Conservation (phyloP, 2,888 invertebrate genomes). For the Geotrupes spiniger region DNA sequence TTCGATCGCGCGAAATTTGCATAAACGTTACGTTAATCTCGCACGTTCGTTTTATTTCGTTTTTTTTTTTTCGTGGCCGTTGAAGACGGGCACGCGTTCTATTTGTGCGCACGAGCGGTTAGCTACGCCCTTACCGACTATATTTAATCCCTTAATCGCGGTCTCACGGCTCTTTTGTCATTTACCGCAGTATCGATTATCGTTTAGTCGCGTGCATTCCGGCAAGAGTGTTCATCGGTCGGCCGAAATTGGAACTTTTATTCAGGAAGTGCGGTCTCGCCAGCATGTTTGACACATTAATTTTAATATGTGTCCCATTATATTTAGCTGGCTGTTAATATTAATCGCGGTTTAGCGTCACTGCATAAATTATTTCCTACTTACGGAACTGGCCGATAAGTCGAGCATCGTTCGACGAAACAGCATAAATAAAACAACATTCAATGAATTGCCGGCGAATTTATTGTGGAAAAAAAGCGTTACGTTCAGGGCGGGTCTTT, state of each 20-base stretch:
- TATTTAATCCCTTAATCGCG: conserved; percentile 1
- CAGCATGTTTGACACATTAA: conserved; percentile 3
- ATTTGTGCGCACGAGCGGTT: conserved; percentile 1
- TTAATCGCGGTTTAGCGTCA: conserved; percentile 7
- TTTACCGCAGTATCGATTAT: conserved; percentile 5
- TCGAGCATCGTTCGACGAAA: not conserved
- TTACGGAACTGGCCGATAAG: not conserved
- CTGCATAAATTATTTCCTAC: conserved; percentile 7
- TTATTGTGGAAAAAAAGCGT: no score
- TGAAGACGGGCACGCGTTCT: conserved; percentile 5
- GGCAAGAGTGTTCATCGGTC: no score
- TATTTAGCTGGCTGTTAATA: conserved; percentile 2
- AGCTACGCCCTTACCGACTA: conserved; percentile 4
- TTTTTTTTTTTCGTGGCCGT: conserved; percentile 1
- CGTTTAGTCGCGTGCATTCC: not conserved
- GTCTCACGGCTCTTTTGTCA: not conserved
- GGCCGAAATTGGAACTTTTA: no score
- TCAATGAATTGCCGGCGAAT: no score
- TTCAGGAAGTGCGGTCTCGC: no score
- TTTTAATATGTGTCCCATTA: conserved; percentile 8
- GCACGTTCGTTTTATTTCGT: conserved; percentile 25
- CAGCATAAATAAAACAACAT: no score
- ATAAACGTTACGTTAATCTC: conserved; percentile 38
- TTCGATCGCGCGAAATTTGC: conserved; percentile 37
- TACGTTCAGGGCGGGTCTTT: no score